Conservation (phyloP, 2,888 invertebrate species). For the Digitonthophagus gazella region DNA sequence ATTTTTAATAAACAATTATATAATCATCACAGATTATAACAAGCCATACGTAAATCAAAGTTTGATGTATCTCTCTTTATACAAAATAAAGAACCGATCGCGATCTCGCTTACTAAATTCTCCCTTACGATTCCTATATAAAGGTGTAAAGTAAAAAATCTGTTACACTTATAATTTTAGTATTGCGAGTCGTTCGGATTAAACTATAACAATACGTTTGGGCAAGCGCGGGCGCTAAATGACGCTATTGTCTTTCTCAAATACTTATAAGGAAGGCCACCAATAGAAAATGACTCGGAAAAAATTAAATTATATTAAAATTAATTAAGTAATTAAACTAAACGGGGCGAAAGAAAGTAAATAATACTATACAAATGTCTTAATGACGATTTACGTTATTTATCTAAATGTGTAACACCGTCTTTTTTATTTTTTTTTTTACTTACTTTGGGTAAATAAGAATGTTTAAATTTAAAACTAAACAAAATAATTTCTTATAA, state of each 20-base stretch:
- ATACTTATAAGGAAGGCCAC: not conserved
- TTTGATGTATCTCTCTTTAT: not conserved
- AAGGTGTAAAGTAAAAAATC: no score
- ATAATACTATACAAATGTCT: not conserved
- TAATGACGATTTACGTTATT: not conserved
- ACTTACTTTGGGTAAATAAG: not conserved
- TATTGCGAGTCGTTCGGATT: not conserved
- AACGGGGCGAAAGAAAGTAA: not conserved
- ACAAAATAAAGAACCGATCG: no score
- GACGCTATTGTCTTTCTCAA: not conserved
- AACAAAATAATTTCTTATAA: not conserved
- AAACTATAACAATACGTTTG: not conserved
- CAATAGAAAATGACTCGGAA: not conserved
- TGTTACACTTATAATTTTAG: no score
- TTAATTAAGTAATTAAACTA: not conserved
- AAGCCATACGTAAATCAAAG: conserved; percentile 41
- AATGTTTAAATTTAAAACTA: not conserved
- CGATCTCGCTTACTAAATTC: no score
- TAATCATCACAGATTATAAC: conserved; percentile 46
- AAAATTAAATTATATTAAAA: not conserved
- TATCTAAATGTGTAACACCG: not conserved
- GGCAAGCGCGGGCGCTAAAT: not conserved
- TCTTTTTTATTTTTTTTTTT: no score
- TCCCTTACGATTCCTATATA: no score
- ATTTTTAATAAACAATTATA: conserved; percentile 42